Evolutionary conservation across 64 coral and sea anemone genomes (phyloP), one percentile per base, ranked within the genome.

Genomic region (Montipora foliosa): DNA sequence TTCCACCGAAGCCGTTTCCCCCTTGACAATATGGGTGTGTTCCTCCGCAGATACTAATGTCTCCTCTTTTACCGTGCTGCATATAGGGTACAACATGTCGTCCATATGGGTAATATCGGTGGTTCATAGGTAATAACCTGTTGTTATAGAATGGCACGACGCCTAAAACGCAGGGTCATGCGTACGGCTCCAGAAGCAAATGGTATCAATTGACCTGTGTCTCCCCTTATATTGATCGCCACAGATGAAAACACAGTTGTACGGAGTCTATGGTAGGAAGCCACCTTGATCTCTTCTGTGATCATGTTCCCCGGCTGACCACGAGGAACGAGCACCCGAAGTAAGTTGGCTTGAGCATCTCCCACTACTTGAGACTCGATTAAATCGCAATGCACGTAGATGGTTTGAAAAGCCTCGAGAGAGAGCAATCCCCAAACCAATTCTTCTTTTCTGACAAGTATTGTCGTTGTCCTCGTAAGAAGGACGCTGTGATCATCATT

Each of bases 181-280:
- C 80, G 48, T 7, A 82, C 80, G 4, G 47, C 49, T 7, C 1
- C 49, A 82, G 80, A 82, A 17, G 80, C 24, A 82, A 82, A 82
- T 82, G 80, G 59, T 66, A 82, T 66, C 49, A 82, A 59, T 14
- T 59, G 51, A 22, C 80, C 80, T 25, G 80, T 82, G 10, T 82
- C 80, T 17, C 17, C 29, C 29, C 80, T 82, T 82, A 82, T 57
- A 82, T 82, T 82, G 22, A 82, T 82, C 29, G 50, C 80, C 22
- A 82, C 24, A 8, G 51, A 13, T 14, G 12, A 69, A 20, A 69
- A 69, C 12, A 69, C 19, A 69, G 66, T 4, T 69, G 66, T 69
- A 17, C 66, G 66, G 13, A 69, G 19, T 69, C 66, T 17, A 69
- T 69, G 66, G 19, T 69, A 69, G 66, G 66, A 13, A 6, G 66